phyloP scores from a whole-genome alignment of 2,113 vertebrate species.

The Bufo bufo region DNA sequence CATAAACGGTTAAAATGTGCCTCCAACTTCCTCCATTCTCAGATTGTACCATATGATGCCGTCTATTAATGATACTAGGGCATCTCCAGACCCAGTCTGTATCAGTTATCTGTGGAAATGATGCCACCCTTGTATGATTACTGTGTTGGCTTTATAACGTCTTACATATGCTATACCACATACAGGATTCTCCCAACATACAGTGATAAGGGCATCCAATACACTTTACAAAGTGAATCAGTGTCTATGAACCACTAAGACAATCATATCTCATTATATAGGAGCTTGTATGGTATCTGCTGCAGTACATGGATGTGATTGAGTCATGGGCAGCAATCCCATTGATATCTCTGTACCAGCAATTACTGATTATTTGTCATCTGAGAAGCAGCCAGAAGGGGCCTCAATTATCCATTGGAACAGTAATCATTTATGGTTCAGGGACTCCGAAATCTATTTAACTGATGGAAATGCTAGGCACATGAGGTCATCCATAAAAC shows the following conservation, averaged over 20 bases:
- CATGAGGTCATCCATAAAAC: background rate
- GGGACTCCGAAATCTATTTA: conserved; percentile 34
- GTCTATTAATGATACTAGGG: no score
- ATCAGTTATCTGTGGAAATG: no score
- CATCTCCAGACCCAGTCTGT: no score
- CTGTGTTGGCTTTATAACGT: no score
- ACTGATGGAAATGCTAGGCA: background rate
- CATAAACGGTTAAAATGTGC: no score
- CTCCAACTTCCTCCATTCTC: no score
- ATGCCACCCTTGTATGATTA: no score
- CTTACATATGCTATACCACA: no score
- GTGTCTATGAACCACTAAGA: background rate
- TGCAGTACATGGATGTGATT: conserved; percentile 40
- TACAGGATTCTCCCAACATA: background rate
- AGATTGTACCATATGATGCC: no score
- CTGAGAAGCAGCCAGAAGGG: conserved; percentile 52
- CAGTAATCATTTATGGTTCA: conserved; percentile 49
- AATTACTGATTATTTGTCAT: conserved; percentile 56
- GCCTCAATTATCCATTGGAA: conserved; percentile 40
- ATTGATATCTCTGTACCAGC: conserved; percentile 47
- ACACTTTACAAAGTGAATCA: background rate
- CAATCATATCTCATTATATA: background rate
- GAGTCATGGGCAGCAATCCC: conserved; percentile 33
- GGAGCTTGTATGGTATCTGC: background rate
- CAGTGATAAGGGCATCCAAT: background rate